Evolutionary conservation across 2,888 invertebrate genomes (phyloP), one percentile per base, ranked within the genome.

Genomic region (Cyrtodaria siliqua): DNA sequence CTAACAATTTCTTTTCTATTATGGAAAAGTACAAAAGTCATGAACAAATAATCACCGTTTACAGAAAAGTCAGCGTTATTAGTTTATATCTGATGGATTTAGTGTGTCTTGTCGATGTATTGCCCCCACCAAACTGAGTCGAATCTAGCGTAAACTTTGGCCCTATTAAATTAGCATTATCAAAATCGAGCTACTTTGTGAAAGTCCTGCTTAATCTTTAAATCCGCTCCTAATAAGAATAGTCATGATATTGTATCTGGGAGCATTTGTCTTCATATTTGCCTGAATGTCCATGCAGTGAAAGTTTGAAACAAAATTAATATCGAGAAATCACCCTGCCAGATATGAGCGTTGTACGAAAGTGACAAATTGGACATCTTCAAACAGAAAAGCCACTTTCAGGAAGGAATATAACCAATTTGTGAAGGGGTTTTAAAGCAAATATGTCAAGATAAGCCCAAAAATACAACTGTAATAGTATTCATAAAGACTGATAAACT

Each of bases 91-190:
- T 4, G 12, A 12, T 33, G 6, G 33, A 33, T 33, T 12, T 8
- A 33, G 33, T 8, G 12, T 12, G 12, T 4, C 33, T 33, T 44
- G n/a, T 44, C n/a, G 44, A 16, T 18, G 20, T 6, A 20, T 6
- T 16, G 16, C 44, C 44, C 44, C 44, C 44, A 44, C 44, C 16
- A 44, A 3, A 4, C 16, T 44, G 44, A 18, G 6, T 33, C 4
- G 12, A 33, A 12, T 23, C 56, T 56, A 50, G 57, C 49, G 64
- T 69, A 73, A 79, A 79, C 73, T 67, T 66, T 59, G 67, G 70
- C 78, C 70, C 52, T 79, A 64, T 74, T 79, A 74, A 79, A 79
- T 70, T 53, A 24, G 66, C 67, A 74, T 79, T 79, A 79, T 63
- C 47, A 47, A 71, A 72, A 71, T 75, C 74, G 68, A 68, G 60